Evolutionary conservation across 2,888 invertebrate species (phyloP).

Genomic region (Petrolisthes cinctipes): DNA sequence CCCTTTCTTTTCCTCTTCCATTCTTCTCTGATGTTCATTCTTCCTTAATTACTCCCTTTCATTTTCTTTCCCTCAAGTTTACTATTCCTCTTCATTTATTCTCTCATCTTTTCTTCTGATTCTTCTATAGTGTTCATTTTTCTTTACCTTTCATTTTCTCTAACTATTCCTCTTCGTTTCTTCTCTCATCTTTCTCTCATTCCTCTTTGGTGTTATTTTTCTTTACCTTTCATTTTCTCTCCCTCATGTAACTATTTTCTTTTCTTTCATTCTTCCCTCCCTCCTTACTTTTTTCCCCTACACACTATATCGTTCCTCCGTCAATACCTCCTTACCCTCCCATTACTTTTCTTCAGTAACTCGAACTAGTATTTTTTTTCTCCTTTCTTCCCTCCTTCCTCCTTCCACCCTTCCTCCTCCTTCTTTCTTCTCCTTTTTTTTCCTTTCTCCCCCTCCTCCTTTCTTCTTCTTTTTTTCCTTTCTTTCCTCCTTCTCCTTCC

Average conservation of each 20-base stretch:
- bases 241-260: no score
- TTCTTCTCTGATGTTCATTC: not conserved
- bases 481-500: not conserved
- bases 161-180: not conserved
- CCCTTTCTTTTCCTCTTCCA: not conserved
- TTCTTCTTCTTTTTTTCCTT: no score
- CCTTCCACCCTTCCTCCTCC: not conserved
- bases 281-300: not conserved
- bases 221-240: not conserved
- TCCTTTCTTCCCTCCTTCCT: not conserved
- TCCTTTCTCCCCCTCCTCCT: not conserved
- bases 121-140: not conserved
- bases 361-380: not conserved
- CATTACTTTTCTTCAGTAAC: not conserved
- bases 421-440: not conserved
- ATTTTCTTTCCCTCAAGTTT: not conserved
- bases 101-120: not conserved
- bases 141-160: not conserved
- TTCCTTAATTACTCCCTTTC: not conserved
- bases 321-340: not conserved
- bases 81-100: not conserved
- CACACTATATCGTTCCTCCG: no score
- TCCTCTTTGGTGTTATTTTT: not conserved
- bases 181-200: not conserved
- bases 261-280: no score